These are phyloP conservation scores for Gadus macrocephalus DNA, from an alignment of 2,113 vertebrate species.

Conservation along the genomic window DNA sequence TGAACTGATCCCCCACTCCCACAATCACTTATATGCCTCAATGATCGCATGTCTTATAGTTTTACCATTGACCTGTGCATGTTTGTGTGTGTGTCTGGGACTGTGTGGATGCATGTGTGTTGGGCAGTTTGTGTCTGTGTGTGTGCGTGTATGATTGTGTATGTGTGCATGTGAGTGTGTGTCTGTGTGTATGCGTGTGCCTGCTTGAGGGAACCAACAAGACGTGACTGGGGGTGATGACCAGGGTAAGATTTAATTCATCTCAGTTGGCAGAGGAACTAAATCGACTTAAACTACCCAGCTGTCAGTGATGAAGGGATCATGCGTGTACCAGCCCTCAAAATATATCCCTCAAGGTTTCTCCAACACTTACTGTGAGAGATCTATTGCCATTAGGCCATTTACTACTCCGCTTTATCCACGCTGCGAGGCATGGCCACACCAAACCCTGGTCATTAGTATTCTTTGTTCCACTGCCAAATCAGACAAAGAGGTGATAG, in stretches of 20 bases:
- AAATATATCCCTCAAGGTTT: not conserved
- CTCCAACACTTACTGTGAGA: not conserved
- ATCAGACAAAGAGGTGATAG: not conserved
- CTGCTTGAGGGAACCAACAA: not conserved
- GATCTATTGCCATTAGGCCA: not conserved
- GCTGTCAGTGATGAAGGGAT: not conserved
- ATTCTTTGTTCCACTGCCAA: not conserved
- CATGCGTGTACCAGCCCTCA: not conserved
- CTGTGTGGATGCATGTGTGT: not conserved
- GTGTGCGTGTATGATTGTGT: not conserved
- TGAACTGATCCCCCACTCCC: not conserved
- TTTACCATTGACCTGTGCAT: not conserved
- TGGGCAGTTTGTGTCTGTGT: not conserved
- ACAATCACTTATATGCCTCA: not conserved
- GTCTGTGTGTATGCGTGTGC: not conserved
- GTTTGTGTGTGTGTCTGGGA: not conserved
- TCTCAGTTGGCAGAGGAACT: constrained; percentile 5
- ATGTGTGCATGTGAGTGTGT: too few relatives aligned
- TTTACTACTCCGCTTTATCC: not conserved
- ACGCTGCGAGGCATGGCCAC: not conserved
- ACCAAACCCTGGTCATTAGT: not conserved
- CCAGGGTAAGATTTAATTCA: not conserved
- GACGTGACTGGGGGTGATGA: not conserved
- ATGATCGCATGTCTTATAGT: not conserved
- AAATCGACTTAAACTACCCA: not conserved